These are phyloP conservation scores for Sebastes cheni DNA, from an alignment of 2,797 vertebrate species.

Conservation along the genomic window DNA sequence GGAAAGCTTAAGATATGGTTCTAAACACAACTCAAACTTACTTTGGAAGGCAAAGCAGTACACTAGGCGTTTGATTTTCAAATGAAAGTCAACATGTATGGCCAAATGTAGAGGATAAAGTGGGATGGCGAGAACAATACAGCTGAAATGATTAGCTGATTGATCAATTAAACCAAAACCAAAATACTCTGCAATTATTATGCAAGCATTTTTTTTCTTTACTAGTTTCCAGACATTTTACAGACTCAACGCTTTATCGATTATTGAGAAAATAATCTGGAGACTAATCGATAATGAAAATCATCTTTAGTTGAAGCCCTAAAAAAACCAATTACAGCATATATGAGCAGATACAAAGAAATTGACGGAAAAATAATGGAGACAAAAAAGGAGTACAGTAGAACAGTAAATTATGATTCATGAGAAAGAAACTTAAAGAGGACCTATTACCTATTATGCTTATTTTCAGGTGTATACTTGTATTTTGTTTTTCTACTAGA, in stretches of 20 bases:
- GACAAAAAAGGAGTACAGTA: background rate
- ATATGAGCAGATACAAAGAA: background rate
- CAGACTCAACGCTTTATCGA: background rate
- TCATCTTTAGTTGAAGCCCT: background rate
- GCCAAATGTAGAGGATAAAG: background rate
- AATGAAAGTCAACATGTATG: background rate
- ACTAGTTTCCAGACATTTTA: background rate
- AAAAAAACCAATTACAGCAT: background rate
- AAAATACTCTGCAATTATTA: background rate
- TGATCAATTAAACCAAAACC: background rate
- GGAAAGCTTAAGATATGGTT: fast-evolving
- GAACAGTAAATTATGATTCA: background rate
- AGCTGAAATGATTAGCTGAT: background rate
- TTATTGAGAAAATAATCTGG: background rate
- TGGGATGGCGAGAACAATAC: background rate
- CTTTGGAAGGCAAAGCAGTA: background rate
- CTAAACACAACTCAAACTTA: background rate
- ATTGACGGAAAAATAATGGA: background rate
- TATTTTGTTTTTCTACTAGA: no score
- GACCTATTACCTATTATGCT: no score
- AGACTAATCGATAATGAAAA: background rate
- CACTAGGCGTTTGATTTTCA: background rate
- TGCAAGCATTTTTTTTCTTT: background rate
- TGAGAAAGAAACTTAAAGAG: background rate
- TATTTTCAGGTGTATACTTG: no score